Conservation (phyloP, 2,888 invertebrate genomes). For the Heliconius ethilla region DNA sequence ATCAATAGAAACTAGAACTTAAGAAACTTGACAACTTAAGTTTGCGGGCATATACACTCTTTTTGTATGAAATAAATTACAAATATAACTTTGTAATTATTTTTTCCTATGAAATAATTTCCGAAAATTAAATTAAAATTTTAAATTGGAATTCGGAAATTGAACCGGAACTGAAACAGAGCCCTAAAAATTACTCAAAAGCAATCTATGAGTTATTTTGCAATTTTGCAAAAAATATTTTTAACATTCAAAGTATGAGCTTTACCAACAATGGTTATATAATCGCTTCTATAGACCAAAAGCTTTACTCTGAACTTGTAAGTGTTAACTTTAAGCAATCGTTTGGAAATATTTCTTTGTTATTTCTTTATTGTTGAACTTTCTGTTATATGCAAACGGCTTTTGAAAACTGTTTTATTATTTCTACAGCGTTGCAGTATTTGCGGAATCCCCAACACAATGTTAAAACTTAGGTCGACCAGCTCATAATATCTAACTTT, state of each 20-base stretch:
- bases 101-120: not conserved
- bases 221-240: not conserved
- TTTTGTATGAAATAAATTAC: too few species aligned
- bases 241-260: not conserved
- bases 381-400: not conserved
- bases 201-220: not conserved
- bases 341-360: not conserved
- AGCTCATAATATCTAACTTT: not conserved
- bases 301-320: not conserved
- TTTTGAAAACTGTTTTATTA: not conserved
- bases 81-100: too few species aligned
- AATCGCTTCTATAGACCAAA: not conserved
- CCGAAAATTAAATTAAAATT: not conserved
- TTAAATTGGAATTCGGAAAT: too few species aligned
- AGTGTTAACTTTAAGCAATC: conserved; percentile 1
- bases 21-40: too few species aligned
- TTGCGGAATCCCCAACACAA: not conserved
- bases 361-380: not conserved
- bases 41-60: too few species aligned
- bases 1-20: too few species aligned
- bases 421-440: not conserved
- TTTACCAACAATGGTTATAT: not conserved
- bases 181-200: not conserved
- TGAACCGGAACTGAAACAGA: not conserved
- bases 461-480: not conserved